These are phyloP conservation scores for Micromussa lordhowensis DNA, from an alignment of 92 coral and sea anemone genomes.

Conservation along the genomic window DNA sequence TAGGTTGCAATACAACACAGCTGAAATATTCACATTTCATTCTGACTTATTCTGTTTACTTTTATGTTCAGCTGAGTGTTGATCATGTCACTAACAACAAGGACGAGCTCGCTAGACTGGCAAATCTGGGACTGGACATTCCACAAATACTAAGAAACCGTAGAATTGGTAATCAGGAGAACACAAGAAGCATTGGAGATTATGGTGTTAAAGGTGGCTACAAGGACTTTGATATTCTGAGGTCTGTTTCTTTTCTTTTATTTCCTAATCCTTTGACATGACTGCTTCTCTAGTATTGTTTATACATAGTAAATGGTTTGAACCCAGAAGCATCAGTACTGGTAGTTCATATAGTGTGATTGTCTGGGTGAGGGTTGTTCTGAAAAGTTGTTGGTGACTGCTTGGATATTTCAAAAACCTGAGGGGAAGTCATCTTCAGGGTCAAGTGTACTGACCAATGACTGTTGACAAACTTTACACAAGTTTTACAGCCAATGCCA, in stretches of 20 bases:
- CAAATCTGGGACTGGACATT: conserved; percentile 89
- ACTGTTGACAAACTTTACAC: no score
- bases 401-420: no score
- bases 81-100: conserved; percentile 92
- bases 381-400: no score
- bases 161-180: conserved; percentile 91
- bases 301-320: no score
- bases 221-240: conserved; percentile 95
- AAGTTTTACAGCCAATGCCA: no score
- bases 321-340: background rate
- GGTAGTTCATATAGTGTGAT: no score
- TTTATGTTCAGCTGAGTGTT: conserved; percentile 67
- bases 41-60: background rate
- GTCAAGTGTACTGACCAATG: no score
- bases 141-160: conserved; percentile 81
- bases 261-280: background rate
- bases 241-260: conserved; percentile 43
- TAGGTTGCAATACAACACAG: no score
- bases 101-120: conserved; percentile 80
- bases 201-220: conserved; percentile 98
- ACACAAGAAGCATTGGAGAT: conserved; percentile 95
- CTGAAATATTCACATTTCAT: background rate
- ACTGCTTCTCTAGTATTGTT: background rate
- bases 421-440: no score
- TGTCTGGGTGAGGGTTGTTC: no score